Evolutionary conservation across 2,113 vertebrate species (phyloP), one percentile per base, ranked within the genome.

Genomic region (Lophura nycthemera): DNA sequence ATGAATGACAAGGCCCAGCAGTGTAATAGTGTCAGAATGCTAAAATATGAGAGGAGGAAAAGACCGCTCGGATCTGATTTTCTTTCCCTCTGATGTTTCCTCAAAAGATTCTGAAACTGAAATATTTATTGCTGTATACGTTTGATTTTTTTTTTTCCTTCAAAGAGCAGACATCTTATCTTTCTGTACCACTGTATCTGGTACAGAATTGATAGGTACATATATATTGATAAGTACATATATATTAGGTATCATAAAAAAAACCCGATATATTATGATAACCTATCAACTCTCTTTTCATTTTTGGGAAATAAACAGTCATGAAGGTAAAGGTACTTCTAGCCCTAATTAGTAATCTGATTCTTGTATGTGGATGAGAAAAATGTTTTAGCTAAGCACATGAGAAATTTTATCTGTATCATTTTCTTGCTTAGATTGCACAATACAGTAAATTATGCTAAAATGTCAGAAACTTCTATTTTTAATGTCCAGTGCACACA

Each of bases 51-150:
- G 27, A 75, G 24, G 19, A 70, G 19, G 77, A 69, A 74, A 87
- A 45, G 60, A 83, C 69, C 43, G 75, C 52, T 64, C 72, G 57
- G 89, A 96, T 64, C 94, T 88, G 71, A 48, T 61, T 91, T 95
- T 71, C 57, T 78, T 92, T 67, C 80, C 52, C 47, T 77, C 69
- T 91, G 85, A 90, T 83, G 89, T 64, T 77, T 92, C 65, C 61
- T 95, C 83, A 80, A 71, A 89, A 91, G 67, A 67, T 43, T 77
- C 45, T 43, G 63, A 87, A 86, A 83, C 34, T 52, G 43, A 93
- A 95, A 91, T 90, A 95, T 78, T 91, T 72, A 95, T 83, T 95
- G 69, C 69, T 71, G 2, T 56, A 5, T 42, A 67, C 18, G 20
- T 65, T 83, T 78, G n/a, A 20, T 19, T 32, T 61, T 56, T 32